phyloP scores from a whole-genome alignment of 2,113 vertebrate genomes.

The Melozone crissalis region DNA sequence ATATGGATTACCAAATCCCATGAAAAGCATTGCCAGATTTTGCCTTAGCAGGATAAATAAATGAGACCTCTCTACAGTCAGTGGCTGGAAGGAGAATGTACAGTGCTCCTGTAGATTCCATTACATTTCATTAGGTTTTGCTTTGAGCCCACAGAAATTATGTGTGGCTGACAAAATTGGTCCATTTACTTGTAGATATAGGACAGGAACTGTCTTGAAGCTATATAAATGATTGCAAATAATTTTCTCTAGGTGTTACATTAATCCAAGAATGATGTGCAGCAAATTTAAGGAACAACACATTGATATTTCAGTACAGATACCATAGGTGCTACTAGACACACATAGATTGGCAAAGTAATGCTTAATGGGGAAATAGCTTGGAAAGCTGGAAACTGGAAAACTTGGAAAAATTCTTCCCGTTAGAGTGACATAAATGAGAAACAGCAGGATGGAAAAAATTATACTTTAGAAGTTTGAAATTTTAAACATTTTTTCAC shows the following conservation, averaged over 20 bases:
- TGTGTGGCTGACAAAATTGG: background rate
- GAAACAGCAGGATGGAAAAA: background rate
- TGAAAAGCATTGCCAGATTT: background rate
- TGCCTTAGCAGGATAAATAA: background rate
- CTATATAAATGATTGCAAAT: background rate
- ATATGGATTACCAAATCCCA: background rate
- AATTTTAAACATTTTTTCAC: background rate
- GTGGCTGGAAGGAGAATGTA: background rate
- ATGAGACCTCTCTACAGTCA: background rate
- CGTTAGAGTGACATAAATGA: background rate
- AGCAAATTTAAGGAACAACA: background rate
- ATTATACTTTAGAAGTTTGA: background rate
- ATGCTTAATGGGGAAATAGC: background rate
- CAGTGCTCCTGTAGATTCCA: background rate
- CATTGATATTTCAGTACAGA: background rate
- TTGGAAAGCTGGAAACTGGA: background rate
- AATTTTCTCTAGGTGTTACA: background rate
- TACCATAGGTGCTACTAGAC: background rate
- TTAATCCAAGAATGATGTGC: background rate
- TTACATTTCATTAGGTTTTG: background rate
- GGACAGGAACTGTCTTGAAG: background rate
- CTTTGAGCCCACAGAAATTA: background rate
- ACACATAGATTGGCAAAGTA: background rate
- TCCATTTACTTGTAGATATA: background rate
- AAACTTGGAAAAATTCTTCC: background rate